Percentiles rank a stretch among this genome's conserved stretches.
Evolutionary conservation across 1,140 invertebrate genomes (phyloP).

Genomic region (Listronotus bonariensis): DNA sequence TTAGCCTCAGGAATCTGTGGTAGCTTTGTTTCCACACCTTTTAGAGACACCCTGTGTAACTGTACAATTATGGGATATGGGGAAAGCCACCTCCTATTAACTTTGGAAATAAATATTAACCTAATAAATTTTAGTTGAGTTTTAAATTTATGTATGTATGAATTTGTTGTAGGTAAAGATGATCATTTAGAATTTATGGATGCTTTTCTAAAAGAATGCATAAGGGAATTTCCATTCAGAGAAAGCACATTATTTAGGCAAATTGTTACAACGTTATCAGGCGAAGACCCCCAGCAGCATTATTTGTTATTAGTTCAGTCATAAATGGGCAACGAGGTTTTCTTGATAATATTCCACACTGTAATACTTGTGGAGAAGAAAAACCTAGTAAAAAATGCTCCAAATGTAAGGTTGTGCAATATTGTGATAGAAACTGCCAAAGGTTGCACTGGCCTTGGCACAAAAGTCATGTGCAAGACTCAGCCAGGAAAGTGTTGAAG

Average conservation of each 20-base stretch:
- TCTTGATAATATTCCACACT: slow-evolving; percentile 72
- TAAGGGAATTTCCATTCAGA: slow-evolving; percentile 85
- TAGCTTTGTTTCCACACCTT: no score
- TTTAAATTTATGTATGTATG: no score
- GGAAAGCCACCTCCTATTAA: no score
- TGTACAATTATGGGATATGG: no score
- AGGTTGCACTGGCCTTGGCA: slow-evolving; percentile 95
- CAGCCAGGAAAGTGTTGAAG: slow-evolving; percentile 41
- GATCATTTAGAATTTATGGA: slow-evolving; percentile 83
- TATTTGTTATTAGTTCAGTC: slow-evolving; percentile 77
- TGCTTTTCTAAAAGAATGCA: slow-evolving; percentile 78
- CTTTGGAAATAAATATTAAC: no score
- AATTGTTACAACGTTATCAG: slow-evolving; percentile 75
- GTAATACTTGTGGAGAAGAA: slow-evolving; percentile 87
- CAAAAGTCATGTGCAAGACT: slow-evolving; percentile 78
- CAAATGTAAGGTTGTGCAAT: slow-evolving; percentile 92
- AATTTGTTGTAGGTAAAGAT: slow-evolving; percentile 60
- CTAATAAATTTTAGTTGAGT: no score
- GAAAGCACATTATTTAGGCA: slow-evolving; percentile 86
- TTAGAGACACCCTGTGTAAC: no score
- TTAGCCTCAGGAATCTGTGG: no score
- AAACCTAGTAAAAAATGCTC: slow-evolving; percentile 91
- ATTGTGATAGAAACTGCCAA: slow-evolving; percentile 94
- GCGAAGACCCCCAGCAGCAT: slow-evolving; percentile 70
- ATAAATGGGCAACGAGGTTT: slow-evolving; percentile 88